Conservation (phyloP, 2,113 vertebrate genomes). For the Emydura subglobosa region DNA sequence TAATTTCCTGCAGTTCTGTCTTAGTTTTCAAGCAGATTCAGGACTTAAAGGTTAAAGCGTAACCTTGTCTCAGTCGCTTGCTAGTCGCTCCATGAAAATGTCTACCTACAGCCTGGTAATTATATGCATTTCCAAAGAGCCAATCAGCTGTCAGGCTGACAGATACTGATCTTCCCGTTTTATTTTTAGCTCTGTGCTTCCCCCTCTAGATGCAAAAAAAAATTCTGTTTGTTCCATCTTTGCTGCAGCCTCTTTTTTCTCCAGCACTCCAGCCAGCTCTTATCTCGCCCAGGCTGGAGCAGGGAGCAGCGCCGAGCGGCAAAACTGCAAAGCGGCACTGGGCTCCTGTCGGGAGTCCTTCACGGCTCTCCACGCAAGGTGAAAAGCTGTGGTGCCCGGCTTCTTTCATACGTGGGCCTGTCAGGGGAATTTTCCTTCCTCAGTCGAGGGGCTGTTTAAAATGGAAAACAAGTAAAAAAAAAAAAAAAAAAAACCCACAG, state of each 20-base stretch:
- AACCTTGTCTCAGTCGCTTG: slow-evolving; percentile 84
- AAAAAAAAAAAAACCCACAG: not conserved
- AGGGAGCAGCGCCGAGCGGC: not conserved
- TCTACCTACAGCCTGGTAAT: slow-evolving; percentile 92
- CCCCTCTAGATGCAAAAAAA: slow-evolving; percentile 90
- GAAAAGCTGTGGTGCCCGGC: not conserved
- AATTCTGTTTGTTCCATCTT: slow-evolving; percentile 86
- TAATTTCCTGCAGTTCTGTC: slow-evolving; percentile 79
- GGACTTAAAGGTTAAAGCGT: slow-evolving; percentile 84
- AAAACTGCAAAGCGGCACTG: not conserved
- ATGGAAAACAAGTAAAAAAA: not conserved
- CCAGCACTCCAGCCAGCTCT: slow-evolving; percentile 69
- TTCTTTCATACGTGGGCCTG: not conserved
- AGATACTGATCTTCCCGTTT: slow-evolving; percentile 88
- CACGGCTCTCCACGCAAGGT: not conserved
- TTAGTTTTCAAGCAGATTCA: slow-evolving; percentile 78
- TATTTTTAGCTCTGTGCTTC: slow-evolving; percentile 92
- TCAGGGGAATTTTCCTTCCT: not conserved
- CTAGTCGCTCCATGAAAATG: slow-evolving; percentile 87
- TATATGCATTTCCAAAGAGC: slow-evolving; percentile 93
- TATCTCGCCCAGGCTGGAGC: slow-evolving; percentile 38
- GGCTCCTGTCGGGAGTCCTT: slow-evolving; percentile 1
- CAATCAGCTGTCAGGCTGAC: slow-evolving; percentile 87
- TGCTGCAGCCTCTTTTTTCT: slow-evolving; percentile 75
- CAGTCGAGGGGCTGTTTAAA: not conserved